These are phyloP conservation scores for Hapalemur alaotrensis DNA, from an alignment of 2,797 vertebrate species.

Conservation along the genomic window DNA sequence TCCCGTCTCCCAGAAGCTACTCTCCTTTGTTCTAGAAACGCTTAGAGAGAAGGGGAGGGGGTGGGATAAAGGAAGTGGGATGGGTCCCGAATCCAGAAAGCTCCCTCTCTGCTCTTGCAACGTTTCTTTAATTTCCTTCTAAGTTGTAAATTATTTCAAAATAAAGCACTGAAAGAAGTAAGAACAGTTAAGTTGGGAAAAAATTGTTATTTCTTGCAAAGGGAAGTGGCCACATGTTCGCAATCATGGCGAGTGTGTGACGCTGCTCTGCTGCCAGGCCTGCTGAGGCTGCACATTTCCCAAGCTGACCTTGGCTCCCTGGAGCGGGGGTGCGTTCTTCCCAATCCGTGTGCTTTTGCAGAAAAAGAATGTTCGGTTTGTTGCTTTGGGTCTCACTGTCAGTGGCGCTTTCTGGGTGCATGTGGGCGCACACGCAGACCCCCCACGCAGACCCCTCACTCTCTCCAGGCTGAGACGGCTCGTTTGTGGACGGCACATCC, in stretches of 20 bases:
- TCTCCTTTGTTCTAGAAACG: background rate
- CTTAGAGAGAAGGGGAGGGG: background rate
- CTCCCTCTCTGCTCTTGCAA: background rate
- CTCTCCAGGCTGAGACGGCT: background rate
- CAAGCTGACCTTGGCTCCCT: background rate
- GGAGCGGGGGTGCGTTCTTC: background rate
- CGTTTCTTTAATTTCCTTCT: background rate
- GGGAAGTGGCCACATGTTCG: background rate
- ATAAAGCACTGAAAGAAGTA: background rate
- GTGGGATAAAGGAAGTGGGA: background rate
- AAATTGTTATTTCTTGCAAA: background rate
- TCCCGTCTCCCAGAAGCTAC: background rate
- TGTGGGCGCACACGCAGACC: background rate
- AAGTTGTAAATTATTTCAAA: background rate
- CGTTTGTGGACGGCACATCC: accelerated
- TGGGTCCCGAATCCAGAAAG: background rate
- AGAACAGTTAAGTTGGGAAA: background rate
- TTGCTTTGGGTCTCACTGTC: background rate
- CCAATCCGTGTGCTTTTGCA: slow-evolving; percentile 5
- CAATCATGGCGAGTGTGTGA: background rate
- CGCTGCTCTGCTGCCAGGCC: background rate
- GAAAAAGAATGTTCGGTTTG: background rate
- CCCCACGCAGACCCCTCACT: too few species aligned
- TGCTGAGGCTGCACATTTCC: slow-evolving; percentile 38
- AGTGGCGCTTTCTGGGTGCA: background rate